Conservation (phyloP, 2,888 invertebrate species). For the Brachypalpus laphriformis region DNA sequence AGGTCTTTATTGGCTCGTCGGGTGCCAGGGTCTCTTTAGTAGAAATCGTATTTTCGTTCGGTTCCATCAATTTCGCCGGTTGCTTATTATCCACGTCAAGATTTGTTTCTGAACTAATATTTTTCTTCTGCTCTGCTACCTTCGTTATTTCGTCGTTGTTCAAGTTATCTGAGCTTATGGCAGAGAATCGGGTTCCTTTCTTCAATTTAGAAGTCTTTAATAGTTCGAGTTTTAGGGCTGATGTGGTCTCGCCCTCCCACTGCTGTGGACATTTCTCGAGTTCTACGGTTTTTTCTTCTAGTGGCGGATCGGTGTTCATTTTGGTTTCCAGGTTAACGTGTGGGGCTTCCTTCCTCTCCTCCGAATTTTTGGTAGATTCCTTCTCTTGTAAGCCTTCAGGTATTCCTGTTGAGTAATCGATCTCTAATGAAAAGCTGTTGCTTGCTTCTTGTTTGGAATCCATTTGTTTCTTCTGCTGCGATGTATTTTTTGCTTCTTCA, state of each 20-base stretch:
- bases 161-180: not conserved
- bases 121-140: not conserved
- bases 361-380: not conserved
- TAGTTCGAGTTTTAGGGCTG: not conserved
- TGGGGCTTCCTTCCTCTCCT: not conserved
- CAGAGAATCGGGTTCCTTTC: not conserved
- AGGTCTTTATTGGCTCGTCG: not conserved
- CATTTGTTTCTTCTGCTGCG: not conserved
- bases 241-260: not conserved
- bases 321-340: too few relatives aligned
- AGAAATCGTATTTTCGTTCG: not conserved
- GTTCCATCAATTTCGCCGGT: not conserved
- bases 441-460: not conserved
- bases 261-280: not conserved
- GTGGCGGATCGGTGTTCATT: too few relatives aligned
- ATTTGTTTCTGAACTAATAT: not conserved
- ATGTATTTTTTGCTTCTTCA: not conserved
- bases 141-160: not conserved
- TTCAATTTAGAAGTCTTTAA: not conserved
- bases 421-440: not conserved
- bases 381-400: not conserved
- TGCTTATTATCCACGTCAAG: not conserved
- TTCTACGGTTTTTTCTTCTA: not conserved
- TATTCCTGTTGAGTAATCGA: not conserved
- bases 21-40: not conserved